Evolutionary conservation across 2,888 invertebrate genomes (phyloP).

Genomic region (Crocallis elinguaria): DNA sequence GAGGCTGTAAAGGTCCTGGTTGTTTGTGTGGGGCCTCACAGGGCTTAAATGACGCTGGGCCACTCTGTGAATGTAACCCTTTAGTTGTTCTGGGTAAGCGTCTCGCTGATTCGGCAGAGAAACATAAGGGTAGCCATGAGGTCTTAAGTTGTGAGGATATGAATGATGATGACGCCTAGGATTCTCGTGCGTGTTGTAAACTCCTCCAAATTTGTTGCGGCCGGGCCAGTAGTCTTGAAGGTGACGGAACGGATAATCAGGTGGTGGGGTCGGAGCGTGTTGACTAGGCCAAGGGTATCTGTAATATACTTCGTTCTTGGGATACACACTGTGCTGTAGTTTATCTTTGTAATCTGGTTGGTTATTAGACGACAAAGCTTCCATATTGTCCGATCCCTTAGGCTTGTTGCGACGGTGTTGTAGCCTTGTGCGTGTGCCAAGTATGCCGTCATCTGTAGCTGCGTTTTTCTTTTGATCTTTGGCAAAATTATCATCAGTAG

Average conservation of each 20-base stretch:
- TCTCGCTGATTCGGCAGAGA: slow-evolving; percentile 55
- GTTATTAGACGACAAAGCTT: slow-evolving; percentile 37
- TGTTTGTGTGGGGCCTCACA: slow-evolving; percentile 57
- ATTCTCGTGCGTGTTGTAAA: slow-evolving; percentile 73
- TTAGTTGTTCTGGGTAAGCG: slow-evolving; percentile 59
- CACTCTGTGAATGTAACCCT: slow-evolving; percentile 62
- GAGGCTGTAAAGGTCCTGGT: slow-evolving; percentile 76
- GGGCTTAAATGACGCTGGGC: slow-evolving; percentile 60
- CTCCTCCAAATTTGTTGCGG: slow-evolving; percentile 67
- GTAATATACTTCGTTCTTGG: slow-evolving; percentile 63
- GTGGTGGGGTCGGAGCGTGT: slow-evolving; percentile 68
- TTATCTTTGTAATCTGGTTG: slow-evolving; percentile 40
- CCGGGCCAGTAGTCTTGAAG: slow-evolving; percentile 79
- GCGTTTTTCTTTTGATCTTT: slow-evolving; percentile 68
- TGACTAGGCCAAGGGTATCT: slow-evolving; percentile 75
- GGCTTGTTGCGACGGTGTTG: slow-evolving; percentile 75
- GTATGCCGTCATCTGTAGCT: slow-evolving; percentile 65
- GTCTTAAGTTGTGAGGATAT: slow-evolving; percentile 69
- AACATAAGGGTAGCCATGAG: slow-evolving; percentile 59
- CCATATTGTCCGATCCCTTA: slow-evolving; percentile 51
- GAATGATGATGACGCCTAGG: slow-evolving; percentile 78
- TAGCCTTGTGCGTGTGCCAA: slow-evolving; percentile 76
- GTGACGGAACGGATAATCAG: slow-evolving; percentile 75
- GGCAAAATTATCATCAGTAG: slow-evolving; percentile 76
- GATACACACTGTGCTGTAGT: slow-evolving; percentile 43